These are phyloP conservation scores for Ahaetulla prasina DNA, from an alignment of 2,113 vertebrate species.

Conservation along the genomic window DNA sequence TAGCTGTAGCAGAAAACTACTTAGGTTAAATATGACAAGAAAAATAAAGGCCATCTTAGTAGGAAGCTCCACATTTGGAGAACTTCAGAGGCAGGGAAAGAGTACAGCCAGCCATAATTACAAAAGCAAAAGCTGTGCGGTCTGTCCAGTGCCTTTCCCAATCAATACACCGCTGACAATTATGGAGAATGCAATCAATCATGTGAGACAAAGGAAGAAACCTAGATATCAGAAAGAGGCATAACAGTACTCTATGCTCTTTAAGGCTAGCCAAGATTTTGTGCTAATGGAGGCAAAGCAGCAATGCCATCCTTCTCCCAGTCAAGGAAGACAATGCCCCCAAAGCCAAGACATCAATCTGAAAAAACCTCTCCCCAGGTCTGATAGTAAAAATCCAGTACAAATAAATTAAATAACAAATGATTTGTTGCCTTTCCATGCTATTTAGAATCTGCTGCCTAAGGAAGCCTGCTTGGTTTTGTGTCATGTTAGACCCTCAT, in stretches of 20 bases:
- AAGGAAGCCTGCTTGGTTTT: neutral
- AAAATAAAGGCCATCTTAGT: neutral
- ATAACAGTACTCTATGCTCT: neutral
- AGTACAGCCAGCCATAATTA: neutral
- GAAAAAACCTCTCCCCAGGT: neutral
- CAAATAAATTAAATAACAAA: neutral
- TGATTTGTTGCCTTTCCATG: neutral
- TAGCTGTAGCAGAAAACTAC: neutral
- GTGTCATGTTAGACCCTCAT: neutral
- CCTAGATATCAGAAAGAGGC: neutral
- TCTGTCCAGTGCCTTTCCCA: neutral
- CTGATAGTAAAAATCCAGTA: neutral
- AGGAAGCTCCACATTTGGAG: neutral
- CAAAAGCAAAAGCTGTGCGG: neutral
- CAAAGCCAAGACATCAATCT: neutral
- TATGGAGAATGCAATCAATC: neutral
- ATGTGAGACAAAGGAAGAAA: rapidly evolving
- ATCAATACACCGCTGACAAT: neutral
- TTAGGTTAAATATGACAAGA: neutral
- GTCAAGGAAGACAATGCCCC: neutral
- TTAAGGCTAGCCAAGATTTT: neutral
- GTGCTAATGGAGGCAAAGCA: neutral
- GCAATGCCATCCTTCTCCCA: neutral
- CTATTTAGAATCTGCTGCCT: neutral
- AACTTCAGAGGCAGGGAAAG: neutral